Evolutionary conservation across 2,113 vertebrate genomes (phyloP).

Genomic region (Benitochromis conjunctus): DNA sequence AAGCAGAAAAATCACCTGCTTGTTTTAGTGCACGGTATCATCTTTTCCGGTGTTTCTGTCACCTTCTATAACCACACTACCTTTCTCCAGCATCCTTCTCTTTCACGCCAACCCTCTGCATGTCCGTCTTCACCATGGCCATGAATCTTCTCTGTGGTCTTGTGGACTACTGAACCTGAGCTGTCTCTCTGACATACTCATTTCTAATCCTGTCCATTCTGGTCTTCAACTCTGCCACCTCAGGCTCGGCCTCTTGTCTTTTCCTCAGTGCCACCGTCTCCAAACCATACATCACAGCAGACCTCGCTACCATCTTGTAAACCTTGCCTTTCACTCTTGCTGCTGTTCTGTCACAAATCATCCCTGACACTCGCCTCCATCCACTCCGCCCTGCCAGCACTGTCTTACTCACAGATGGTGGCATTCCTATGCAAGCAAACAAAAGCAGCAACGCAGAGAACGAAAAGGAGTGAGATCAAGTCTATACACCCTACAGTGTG

Average conservation of each 20-base stretch:
- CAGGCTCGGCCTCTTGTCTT: accelerated
- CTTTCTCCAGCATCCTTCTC: not conserved
- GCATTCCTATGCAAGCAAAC: not conserved
- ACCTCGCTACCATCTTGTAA: not conserved
- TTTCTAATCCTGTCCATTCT: not conserved
- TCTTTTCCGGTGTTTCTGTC: not conserved
- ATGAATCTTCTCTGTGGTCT: not conserved
- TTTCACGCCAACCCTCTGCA: not conserved
- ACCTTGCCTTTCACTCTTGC: not conserved
- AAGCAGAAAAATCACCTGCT: not conserved
- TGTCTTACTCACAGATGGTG: not conserved
- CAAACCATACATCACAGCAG: not conserved
- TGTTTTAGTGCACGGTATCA: too few relatives aligned
- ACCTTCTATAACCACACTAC: too few relatives aligned
- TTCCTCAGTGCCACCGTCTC: not conserved
- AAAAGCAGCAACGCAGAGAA: not conserved
- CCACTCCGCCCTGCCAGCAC: not conserved
- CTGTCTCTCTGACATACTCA: not conserved
- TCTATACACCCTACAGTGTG: not conserved
- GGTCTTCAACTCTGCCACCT: accelerated
- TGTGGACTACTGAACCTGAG: not conserved
- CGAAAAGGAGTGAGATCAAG: not conserved
- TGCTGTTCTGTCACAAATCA: not conserved
- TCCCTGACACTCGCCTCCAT: not conserved
- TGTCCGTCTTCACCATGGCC: not conserved